Base-by-base conservation (phyloP, 2,888 invertebrate genomes). In the Synergus japonicus region DNA sequence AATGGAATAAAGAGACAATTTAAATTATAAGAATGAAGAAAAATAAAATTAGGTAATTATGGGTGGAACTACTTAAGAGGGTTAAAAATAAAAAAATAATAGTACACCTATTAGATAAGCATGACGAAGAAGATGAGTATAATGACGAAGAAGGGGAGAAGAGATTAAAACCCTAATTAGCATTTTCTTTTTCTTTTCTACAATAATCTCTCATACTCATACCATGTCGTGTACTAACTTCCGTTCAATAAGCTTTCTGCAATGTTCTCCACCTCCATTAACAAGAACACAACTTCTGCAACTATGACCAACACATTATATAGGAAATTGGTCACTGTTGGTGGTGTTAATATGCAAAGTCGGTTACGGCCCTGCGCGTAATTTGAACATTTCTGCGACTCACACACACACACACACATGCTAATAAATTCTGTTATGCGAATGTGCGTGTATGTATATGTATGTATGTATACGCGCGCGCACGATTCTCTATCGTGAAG, bases 401-500 rank as follows among this genome's bases (percentile, higher is more conserved):
- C n/a, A 73, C 54, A 73, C 73, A 29, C 44, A 73, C 73, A 29
- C 44, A 44, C 69, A 63, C 22, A 60, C 63, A 29, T 63, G n/a
- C 37, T n/a, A 37, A 54, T 73, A 58, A 69, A 73, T 54, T 73
- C 54, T 29, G n/a, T 0, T 10, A 4, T 7, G 13, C 8, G 10
- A n/a, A 76, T 76, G 54, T 46, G 5, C 54, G 15, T 49, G 76
- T n/a, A n/a, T n/a, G n/a, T n/a, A n/a, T n/a, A n/a, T 76, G 77
- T 76, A 73, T 65, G 69, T 81, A 79, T 80, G 66, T 78, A 79
- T 77, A 79, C 73, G 77, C 77, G 79, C 79, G 76, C 78, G 78
- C 79, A 82, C 43, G 76, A 60, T 79, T 78, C 77, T 81, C 73
- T 77, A 76, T 88, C 86, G 87, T 87, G 89, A 89, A 90, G 90